phyloP scores from a whole-genome alignment of 1,140 invertebrate genomes.

The Pollicipes pollicipes region DNA sequence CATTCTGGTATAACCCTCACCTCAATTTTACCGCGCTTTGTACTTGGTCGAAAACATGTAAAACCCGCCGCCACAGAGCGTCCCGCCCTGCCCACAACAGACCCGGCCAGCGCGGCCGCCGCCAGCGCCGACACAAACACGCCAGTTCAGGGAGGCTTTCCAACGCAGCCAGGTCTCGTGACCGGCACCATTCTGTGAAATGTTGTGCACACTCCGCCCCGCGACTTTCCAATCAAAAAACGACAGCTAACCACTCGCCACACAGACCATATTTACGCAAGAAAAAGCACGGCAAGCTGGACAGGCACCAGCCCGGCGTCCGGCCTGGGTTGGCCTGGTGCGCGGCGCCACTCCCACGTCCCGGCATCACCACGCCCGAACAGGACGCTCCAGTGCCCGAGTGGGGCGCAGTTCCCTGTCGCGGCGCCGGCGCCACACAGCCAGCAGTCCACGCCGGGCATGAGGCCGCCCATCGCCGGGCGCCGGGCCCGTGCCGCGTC shows the following conservation, averaged over 20 bases:
- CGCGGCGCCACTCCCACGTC: no score
- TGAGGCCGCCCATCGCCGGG: no score
- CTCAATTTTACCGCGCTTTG: background rate
- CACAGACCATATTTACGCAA: background rate
- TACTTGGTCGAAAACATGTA: background rate
- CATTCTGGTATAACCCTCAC: background rate
- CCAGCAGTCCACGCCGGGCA: no score
- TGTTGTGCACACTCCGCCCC: background rate
- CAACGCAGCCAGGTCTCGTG: no score
- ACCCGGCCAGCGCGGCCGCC: no score
- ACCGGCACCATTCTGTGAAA: no score
- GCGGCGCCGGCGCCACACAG: background rate
- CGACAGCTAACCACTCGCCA: background rate
- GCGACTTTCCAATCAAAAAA: background rate
- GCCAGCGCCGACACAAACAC: background rate
- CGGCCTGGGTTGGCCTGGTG: no score
- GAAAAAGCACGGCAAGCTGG: no score
- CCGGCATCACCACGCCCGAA: background rate
- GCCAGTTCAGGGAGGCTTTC: background rate
- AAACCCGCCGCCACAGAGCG: background rate
- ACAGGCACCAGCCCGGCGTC: no score
- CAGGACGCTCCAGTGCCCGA: background rate
- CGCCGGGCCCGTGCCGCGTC: background rate
- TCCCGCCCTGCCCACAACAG: background rate
- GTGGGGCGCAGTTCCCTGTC: no score